Evolutionary conservation across 2,888 invertebrate species (phyloP).

Genomic region (Lepidochrysops patricia): DNA sequence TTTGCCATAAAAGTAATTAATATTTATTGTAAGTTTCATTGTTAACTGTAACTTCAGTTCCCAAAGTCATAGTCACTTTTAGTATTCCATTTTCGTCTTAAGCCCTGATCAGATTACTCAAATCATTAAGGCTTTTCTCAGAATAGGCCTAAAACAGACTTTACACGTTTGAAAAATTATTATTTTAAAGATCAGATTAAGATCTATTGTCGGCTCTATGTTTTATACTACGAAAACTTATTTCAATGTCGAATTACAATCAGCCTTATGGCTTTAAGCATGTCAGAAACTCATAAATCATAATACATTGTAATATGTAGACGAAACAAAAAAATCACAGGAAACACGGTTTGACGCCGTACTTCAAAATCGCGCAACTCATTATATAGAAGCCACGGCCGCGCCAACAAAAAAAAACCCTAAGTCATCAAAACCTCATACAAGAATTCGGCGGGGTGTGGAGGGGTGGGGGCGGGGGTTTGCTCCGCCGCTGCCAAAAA

Average conservation of each 20-base stretch:
- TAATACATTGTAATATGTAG: background rate
- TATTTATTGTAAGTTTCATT: background rate
- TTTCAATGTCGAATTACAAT: too few relatives aligned
- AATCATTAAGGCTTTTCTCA: too few relatives aligned
- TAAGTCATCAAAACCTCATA: slow-evolving; percentile 54
- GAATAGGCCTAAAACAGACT: too few relatives aligned
- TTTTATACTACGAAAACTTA: too few relatives aligned
- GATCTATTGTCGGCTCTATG: too few relatives aligned
- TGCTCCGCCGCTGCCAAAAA: slow-evolving; percentile 57
- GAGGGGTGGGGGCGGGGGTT: slow-evolving; percentile 27
- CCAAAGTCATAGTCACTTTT: background rate
- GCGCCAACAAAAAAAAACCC: slow-evolving; percentile 29
- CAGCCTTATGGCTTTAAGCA: too few relatives aligned
- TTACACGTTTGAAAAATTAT: too few relatives aligned
- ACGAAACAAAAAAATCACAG: background rate
- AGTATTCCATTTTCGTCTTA: background rate
- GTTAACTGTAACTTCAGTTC: background rate
- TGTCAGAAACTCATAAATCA: too few relatives aligned
- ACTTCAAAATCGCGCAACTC: slow-evolving; percentile 8
- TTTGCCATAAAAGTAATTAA: background rate
- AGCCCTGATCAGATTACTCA: too few relatives aligned
- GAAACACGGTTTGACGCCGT: background rate
- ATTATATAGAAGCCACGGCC: slow-evolving; percentile 12
- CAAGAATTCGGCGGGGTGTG: slow-evolving; percentile 33
- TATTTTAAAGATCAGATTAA: too few relatives aligned